A percentile compares a stretch with the other conserved stretches of the same genome.
phyloP scores from a whole-genome alignment of 2,888 invertebrate genomes.

The Magallana nippona region DNA sequence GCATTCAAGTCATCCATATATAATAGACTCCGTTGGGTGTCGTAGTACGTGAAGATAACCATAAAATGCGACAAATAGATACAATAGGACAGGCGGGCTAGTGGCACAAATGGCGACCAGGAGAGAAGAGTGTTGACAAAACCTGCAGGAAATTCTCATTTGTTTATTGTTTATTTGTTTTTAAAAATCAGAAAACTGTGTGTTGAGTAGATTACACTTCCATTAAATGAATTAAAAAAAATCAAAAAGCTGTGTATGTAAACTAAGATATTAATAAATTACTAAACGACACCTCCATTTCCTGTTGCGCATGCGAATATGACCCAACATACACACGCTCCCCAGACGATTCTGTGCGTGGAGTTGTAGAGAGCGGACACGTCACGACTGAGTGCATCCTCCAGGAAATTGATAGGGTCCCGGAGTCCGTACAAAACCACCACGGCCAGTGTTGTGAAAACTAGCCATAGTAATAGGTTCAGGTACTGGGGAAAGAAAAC shows the following conservation, averaged over 20 bases:
- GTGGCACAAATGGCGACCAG: conserved; percentile 16
- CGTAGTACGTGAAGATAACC: not conserved
- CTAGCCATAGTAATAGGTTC: conserved; percentile 66
- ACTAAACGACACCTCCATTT: not conserved
- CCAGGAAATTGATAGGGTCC: conserved; percentile 62
- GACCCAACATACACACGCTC: conserved; percentile 48
- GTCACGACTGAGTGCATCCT: conserved; percentile 56
- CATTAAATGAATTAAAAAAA: too few relatives aligned
- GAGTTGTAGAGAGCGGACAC: conserved; percentile 78
- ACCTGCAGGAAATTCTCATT: not conserved
- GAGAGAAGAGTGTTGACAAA: conserved; percentile 32
- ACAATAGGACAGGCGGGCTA: conserved; percentile 22
- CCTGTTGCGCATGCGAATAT: conserved; percentile 8
- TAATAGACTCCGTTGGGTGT: not conserved
- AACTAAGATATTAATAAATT: not conserved
- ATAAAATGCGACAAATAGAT: conserved; percentile 1
- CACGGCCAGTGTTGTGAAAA: conserved; percentile 62
- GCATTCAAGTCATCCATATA: not conserved
- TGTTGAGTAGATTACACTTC: too few relatives aligned
- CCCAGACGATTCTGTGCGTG: conserved; percentile 81
- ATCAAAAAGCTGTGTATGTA: not conserved
- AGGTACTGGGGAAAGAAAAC: conserved; percentile 46
- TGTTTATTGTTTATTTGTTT: not conserved
- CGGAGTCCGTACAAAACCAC: conserved; percentile 74
- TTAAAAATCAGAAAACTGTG: too few relatives aligned